Percentiles rank a stretch among this genome's conserved stretches.
phyloP scores from a whole-genome alignment of 2,888 invertebrate genomes.

The Mallateleia sp. region DNA sequence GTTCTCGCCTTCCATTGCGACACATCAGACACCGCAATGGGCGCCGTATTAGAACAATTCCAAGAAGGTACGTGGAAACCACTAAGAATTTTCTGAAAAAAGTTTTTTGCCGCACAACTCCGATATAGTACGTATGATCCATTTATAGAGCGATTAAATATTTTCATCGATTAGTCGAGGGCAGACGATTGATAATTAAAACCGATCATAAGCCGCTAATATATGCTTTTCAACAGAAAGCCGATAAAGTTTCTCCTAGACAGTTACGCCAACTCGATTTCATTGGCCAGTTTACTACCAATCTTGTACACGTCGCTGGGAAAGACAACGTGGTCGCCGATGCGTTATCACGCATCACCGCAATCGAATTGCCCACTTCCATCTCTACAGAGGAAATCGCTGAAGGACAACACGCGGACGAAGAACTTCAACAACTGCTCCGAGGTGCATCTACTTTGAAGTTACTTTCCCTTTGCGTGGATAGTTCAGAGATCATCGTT shows the following conservation, averaged over 20 bases:
- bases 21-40: constrained; percentile 2
- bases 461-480: background rate
- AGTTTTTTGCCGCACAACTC: background rate
- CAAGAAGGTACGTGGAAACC: background rate
- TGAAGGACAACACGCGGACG: background rate
- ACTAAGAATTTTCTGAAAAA: background rate
- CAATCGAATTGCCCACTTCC: too few species aligned
- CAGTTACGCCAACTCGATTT: constrained; percentile 46
- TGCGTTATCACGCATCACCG: constrained; percentile 15
- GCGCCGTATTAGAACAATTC: constrained; percentile 6
- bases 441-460: background rate
- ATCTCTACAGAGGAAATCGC: constrained; percentile 13
- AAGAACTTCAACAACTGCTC: background rate
- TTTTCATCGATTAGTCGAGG: constrained; percentile 69
- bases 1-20: background rate
- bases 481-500: background rate
- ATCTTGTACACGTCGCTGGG: constrained; percentile 42
- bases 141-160: constrained; percentile 71
- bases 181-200: background rate
- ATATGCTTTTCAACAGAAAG: constrained; percentile 36
- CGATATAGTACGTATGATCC: constrained; percentile 78
- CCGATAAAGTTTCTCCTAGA: constrained; percentile 43
- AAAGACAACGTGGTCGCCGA: constrained; percentile 32
- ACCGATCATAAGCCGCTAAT: constrained; percentile 66
- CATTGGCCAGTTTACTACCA: constrained; percentile 60